Base-by-base conservation (phyloP, 1,140 invertebrate genomes). In the Drosophila burlai region DNA sequence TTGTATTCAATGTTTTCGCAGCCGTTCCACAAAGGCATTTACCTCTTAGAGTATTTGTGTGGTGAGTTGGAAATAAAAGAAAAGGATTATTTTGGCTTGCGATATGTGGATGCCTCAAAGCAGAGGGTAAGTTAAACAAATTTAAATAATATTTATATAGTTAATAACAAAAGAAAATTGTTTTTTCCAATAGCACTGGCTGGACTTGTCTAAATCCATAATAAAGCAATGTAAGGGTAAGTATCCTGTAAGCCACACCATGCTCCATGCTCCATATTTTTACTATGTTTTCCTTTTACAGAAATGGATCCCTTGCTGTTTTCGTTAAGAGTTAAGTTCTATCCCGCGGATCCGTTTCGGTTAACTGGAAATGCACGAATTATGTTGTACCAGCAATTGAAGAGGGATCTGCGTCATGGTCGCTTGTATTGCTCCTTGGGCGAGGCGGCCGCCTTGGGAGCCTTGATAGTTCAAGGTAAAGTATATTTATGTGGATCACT, bases 71-170 rank as follows among this genome's bases (percentile, higher is more conserved):
- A 99, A 94, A 95, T 99, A 76, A 95, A 97, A 71, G 98, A 99
- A 94, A 98, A 97, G 84, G 98, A 99, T 94, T 99, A 99, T 94
- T 99, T 99, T 94, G 98, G 98, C 10, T 95, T 99, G 29, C 95
- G 98, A 69, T 99, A 97, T 96, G 97, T 99, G 38, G 98, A 99
- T 94, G 93, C 95, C 36, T 95, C 96, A 80, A 98, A 98, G 85
- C 98, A 99, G 94, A 95, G 98, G 94, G 98, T 98, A 94, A 95
- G 94, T 92, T 2, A 24, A 55, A 55, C 11, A n/a, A n/a, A n/a
- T n/a, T n/a, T 13, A n/a, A 42, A 15, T 11, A 13, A 42, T 57
- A 11, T 43, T 4, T n/a, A 3, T 42, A n/a, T 21, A 29, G 16
- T 54, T 18, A 15, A 40, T 21, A 42, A 16, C 10, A 8, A 21